Evolutionary conservation across 1,140 invertebrate species (phyloP), one percentile per base, ranked within the genome.

Genomic region (Drosophila parabipectinata): DNA sequence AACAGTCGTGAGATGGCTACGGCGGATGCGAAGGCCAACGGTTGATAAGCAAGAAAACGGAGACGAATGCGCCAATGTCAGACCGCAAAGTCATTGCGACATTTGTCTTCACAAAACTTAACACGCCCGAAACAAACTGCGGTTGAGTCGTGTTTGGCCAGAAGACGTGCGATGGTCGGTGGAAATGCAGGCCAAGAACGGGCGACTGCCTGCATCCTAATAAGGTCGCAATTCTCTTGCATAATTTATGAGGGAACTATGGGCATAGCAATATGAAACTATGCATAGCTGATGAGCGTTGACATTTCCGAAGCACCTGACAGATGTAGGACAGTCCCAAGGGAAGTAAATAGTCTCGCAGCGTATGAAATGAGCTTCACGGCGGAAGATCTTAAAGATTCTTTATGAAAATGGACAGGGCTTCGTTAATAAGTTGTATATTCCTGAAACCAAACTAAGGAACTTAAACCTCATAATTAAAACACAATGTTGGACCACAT

Each of bases 201-300:
- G 18, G 44, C 12, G 28, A 14, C 18, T 26, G 41, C 18, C 41
- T 55, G 64, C 63, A 67, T 57, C 21, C 41, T 69, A 69, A 69
- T 69, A 69, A 69, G 66, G 34, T 39, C 63, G 28, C 51, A 50
- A 32, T 52, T 39, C 63, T 57, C 21, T 37, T 80, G 81, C 69
- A 84, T 84, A 72, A 71, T 79, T 74, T 56, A 81, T 74, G 56
- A 52, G 66, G 34, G 50, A 45, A 50, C 28, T 58, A 63, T 57
- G 15, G 15, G 24, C 45, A 15, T 28, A 66, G 63, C 26, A 57
- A 15, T 55, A 39, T 48, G 32, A 54, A 77, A 59, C 44, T 75
- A 66, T 75, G 79, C 69, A 85, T 88, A 71, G 37, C 34, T 78
- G 75, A 88, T 82, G 51, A 77, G 51, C 37, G 14, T 39, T 59